A percentile compares a stretch with the other conserved stretches of the same genome.
These are phyloP conservation scores for Fragum sueziense DNA, from an alignment of 2,888 invertebrate genomes.

Conservation along the genomic window DNA sequence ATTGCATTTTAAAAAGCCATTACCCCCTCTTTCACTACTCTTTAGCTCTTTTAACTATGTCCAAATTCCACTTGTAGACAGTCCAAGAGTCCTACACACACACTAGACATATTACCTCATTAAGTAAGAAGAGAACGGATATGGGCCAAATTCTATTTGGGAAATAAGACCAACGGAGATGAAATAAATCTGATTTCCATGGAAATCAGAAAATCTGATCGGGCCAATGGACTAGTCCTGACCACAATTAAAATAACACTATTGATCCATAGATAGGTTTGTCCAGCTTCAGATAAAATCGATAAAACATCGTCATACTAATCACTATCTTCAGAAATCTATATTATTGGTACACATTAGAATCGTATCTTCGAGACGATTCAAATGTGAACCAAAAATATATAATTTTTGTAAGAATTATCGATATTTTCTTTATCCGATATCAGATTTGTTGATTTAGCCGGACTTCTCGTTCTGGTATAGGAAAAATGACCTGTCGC, in stretches of 20 bases:
- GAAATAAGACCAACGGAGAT: neutral
- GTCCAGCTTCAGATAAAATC: neutral
- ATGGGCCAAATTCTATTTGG: neutral
- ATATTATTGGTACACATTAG: neutral
- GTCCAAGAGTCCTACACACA: too few species aligned
- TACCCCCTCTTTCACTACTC: too few species aligned
- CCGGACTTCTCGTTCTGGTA: neutral
- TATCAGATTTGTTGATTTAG: neutral
- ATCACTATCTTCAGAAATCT: neutral
- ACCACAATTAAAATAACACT: conserved; percentile 11
- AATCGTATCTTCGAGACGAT: neutral
- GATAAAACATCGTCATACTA: neutral
- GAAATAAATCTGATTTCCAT: neutral
- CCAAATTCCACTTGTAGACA: too few species aligned
- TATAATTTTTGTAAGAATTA: neutral
- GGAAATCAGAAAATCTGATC: neutral
- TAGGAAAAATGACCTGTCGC: neutral
- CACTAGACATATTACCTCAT: too few species aligned
- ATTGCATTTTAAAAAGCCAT: too few species aligned
- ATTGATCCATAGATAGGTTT: conserved; percentile 1
- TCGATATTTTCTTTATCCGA: neutral
- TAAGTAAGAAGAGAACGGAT: neutral
- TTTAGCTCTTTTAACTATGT: too few species aligned
- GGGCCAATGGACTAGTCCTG: neutral
- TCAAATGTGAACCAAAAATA: neutral